phyloP scores from a whole-genome alignment of 2,888 invertebrate genomes.

The Argyresthia albistria region DNA sequence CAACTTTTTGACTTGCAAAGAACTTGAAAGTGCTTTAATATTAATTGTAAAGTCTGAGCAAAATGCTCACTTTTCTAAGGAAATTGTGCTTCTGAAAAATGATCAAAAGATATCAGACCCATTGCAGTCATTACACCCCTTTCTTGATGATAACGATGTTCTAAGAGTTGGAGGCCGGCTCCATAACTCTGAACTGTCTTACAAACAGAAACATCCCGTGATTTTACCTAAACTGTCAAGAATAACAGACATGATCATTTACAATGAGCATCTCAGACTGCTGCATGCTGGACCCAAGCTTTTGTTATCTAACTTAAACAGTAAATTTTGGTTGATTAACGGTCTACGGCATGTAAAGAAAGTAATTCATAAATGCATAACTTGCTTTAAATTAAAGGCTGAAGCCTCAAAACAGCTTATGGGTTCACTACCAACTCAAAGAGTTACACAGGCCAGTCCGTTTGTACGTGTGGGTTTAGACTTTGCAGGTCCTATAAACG shows the following conservation, averaged over 20 bases:
- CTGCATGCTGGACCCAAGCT: slow-evolving; percentile 1
- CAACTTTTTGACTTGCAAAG: background rate
- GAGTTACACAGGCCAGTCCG: background rate
- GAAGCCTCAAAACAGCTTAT: background rate
- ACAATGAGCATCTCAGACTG: background rate
- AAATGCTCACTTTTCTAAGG: background rate
- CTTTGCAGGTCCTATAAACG: slow-evolving; percentile 2
- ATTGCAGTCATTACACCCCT: background rate
- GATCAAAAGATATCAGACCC: background rate
- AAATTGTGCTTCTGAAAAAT: background rate
- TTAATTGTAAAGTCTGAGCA: background rate
- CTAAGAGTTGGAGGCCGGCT: slow-evolving; percentile 7
- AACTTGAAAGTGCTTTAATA: background rate
- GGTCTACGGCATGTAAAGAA: background rate
- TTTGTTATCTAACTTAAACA: background rate
- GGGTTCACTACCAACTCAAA: slow-evolving; percentile 1
- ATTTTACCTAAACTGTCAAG: slow-evolving; percentile 1
- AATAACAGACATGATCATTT: background rate
- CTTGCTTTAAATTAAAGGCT: slow-evolving; percentile 1
- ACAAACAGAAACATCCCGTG: slow-evolving; percentile 5
- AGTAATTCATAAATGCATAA: slow-evolving; percentile 1
- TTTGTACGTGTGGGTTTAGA: slow-evolving; percentile 1
- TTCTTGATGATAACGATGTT: slow-evolving; percentile 2
- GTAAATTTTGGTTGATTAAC: slow-evolving; percentile 1
- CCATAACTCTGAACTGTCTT: background rate